Conservation (phyloP, 2,797 vertebrate species). For the Catamblyrhynchus diadema region DNA sequence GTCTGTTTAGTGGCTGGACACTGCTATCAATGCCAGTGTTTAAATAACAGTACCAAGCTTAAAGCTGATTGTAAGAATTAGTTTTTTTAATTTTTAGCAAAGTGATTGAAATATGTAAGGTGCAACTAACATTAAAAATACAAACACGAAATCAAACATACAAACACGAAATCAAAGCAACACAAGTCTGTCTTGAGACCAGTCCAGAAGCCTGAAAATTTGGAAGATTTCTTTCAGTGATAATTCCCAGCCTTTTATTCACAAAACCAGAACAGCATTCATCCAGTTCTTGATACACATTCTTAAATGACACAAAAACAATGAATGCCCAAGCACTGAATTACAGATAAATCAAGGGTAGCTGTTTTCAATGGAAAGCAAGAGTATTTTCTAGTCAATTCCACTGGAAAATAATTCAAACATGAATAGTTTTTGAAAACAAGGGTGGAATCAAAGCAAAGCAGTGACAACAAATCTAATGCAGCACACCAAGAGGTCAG, state of each 20-base stretch:
- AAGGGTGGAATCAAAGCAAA: background rate
- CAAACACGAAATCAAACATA: background rate
- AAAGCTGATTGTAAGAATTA: background rate
- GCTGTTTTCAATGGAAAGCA: background rate
- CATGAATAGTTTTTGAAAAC: background rate
- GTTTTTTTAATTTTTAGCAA: background rate
- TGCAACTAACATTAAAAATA: background rate
- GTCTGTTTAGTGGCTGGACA: background rate
- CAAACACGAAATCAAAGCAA: background rate
- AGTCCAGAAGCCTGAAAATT: background rate
- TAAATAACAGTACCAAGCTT: background rate
- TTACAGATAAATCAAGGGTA: background rate
- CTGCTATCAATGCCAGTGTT: background rate
- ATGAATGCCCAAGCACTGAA: background rate
- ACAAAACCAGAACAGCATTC: background rate
- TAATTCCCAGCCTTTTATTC: background rate
- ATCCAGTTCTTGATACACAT: background rate
- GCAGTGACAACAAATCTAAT: background rate
- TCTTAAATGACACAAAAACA: background rate
- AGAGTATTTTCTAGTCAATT: background rate
- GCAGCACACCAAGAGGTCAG: background rate
- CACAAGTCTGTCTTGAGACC: background rate
- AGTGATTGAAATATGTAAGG: background rate
- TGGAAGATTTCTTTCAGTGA: background rate
- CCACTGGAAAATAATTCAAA: background rate